Evolutionary conservation across 2,113 vertebrate genomes (phyloP).

Genomic region (Corvus hawaiiensis): DNA sequence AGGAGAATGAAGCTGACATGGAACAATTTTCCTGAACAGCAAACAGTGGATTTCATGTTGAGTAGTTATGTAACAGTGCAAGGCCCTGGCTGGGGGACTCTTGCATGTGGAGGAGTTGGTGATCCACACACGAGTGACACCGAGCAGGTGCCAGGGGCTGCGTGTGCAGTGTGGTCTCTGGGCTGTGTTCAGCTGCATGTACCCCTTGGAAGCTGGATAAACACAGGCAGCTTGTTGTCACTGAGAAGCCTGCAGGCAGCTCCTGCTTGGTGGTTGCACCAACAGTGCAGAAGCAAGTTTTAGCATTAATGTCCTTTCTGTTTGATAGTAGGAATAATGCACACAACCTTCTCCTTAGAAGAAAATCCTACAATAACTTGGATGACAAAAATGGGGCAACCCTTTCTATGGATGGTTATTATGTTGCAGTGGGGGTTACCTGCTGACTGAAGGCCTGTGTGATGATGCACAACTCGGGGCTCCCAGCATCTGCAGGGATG

Average conservation of each 20-base stretch:
- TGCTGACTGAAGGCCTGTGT: not conserved
- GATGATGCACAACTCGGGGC: fast-evolving
- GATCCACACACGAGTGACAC: not conserved
- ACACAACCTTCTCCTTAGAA: not conserved
- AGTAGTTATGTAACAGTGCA: fast-evolving
- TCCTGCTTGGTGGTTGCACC: not conserved
- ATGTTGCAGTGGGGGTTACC: not conserved
- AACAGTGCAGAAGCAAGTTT: not conserved
- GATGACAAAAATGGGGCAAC: not conserved
- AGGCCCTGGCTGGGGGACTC: not conserved
- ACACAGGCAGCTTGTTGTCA: not conserved
- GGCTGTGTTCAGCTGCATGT: fast-evolving
- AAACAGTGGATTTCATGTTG: not conserved
- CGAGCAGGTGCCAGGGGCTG: fast-evolving
- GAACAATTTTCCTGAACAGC: not conserved
- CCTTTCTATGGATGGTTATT: not conserved
- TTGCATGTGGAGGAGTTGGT: not conserved
- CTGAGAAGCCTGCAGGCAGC: not conserved
- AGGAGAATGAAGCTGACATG: not conserved
- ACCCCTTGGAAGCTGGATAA: not conserved
- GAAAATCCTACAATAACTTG: not conserved
- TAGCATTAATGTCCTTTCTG: not conserved
- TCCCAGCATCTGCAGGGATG: not conserved
- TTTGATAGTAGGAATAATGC: not conserved
- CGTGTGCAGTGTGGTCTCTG: fast-evolving